Conservation (phyloP, 2,888 invertebrate genomes). For the Pseudoips prasinana region DNA sequence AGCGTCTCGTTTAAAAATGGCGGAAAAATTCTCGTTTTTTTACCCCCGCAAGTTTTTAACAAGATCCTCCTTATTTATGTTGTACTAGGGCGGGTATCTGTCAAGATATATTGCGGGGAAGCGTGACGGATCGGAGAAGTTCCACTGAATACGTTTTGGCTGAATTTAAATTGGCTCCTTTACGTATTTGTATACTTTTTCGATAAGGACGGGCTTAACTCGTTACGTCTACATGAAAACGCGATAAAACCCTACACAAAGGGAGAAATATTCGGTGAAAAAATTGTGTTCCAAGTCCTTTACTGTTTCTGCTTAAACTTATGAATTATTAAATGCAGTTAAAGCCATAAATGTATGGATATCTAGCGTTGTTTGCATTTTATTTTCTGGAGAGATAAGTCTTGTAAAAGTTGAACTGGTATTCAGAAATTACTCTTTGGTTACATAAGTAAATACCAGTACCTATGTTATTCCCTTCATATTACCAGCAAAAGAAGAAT, state of each 20-base stretch:
- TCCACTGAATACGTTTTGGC: slow-evolving; percentile 52
- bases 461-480: no score
- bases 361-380: slow-evolving; percentile 18
- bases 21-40: slow-evolving; percentile 70
- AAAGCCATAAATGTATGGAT: slow-evolving; percentile 17
- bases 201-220: slow-evolving; percentile 28
- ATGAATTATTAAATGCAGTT: slow-evolving; percentile 33
- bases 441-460: no score
- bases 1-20: slow-evolving; percentile 71
- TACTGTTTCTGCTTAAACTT: slow-evolving; percentile 12
- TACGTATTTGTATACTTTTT: slow-evolving; percentile 40
- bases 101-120: slow-evolving; percentile 67
- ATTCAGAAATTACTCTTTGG: slow-evolving; percentile 3
- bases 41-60: slow-evolving; percentile 74
- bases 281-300: slow-evolving; percentile 10
- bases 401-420: not conserved
- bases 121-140: slow-evolving; percentile 75
- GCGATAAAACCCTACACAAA: slow-evolving; percentile 24
- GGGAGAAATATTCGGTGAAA: slow-evolving; percentile 19
- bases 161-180: slow-evolving; percentile 65
- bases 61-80: slow-evolving; percentile 79
- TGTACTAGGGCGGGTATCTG: slow-evolving; percentile 65
- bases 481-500: no score
- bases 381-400: not conserved
- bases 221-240: slow-evolving; percentile 30